phyloP scores from a whole-genome alignment of 2,888 invertebrate genomes.

The Odontothrips loti region DNA sequence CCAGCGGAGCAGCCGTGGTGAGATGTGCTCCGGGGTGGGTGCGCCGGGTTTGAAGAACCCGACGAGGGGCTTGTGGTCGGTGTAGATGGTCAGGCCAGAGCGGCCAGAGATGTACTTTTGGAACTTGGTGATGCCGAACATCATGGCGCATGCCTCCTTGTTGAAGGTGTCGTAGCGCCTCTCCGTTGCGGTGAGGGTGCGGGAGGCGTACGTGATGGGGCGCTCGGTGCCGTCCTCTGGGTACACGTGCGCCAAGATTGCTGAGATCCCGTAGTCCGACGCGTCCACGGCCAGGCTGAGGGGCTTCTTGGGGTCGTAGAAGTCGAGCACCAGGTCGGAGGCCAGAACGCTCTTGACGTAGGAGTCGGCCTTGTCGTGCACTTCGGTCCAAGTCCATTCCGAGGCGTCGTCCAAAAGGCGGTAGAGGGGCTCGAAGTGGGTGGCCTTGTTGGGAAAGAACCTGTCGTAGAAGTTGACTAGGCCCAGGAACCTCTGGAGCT shows the following conservation, averaged over 20 bases:
- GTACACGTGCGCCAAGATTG: slow-evolving; percentile 39
- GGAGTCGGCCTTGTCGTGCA: slow-evolving; percentile 39
- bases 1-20: slow-evolving; percentile 21
- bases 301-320: slow-evolving; percentile 33
- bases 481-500: slow-evolving; percentile 38
- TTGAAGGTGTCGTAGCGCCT: slow-evolving; percentile 39
- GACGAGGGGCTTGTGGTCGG: slow-evolving; percentile 30
- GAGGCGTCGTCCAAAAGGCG: slow-evolving; percentile 37
- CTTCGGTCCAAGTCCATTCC: slow-evolving; percentile 39
- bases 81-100: slow-evolving; percentile 32
- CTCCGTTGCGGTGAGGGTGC: slow-evolving; percentile 39
- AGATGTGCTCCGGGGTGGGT: not conserved
- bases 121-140: slow-evolving; percentile 43
- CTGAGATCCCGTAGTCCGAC: slow-evolving; percentile 39
- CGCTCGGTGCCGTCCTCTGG: slow-evolving; percentile 41
- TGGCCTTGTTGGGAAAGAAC: slow-evolving; percentile 39
- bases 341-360: slow-evolving; percentile 37
- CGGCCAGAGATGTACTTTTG: slow-evolving; percentile 43
- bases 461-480: slow-evolving; percentile 41
- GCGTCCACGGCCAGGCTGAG: slow-evolving; percentile 38
- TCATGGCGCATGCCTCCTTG: slow-evolving; percentile 40
- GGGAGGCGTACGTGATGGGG: slow-evolving; percentile 41
- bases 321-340: slow-evolving; percentile 34
- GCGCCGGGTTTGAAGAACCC: slow-evolving; percentile 17
- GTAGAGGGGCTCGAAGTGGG: slow-evolving; percentile 40